Conservation (phyloP, 2,888 invertebrate genomes). For the Drosophila mimica region DNA sequence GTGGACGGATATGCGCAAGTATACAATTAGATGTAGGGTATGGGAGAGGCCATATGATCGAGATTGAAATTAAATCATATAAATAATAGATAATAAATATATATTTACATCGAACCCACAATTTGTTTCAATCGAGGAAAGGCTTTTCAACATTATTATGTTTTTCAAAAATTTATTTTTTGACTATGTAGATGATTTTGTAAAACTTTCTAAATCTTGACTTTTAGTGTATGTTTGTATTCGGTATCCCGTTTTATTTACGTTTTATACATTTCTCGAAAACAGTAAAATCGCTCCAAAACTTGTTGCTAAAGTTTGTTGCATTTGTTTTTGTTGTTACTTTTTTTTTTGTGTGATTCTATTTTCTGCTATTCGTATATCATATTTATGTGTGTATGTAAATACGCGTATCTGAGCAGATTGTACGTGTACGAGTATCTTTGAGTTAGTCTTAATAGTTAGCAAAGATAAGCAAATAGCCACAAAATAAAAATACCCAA, state of each 20-base stretch:
- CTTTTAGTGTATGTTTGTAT: slow-evolving; percentile 42
- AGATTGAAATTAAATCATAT: neutral
- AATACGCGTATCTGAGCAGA: slow-evolving; percentile 36
- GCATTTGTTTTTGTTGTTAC: slow-evolving; percentile 31
- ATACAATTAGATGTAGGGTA: slow-evolving; percentile 56
- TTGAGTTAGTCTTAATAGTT: slow-evolving; percentile 50
- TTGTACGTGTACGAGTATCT: slow-evolving; percentile 59
- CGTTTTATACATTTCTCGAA: slow-evolving; percentile 73
- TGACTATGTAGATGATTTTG: slow-evolving; percentile 53
- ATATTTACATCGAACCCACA: slow-evolving; percentile 47
- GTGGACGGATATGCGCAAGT: slow-evolving; percentile 77
- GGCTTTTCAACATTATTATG: slow-evolving; percentile 7
- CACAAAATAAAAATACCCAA: neutral
- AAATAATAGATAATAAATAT: slow-evolving; percentile 9
- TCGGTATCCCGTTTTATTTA: slow-evolving; percentile 32
- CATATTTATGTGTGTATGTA: slow-evolving; percentile 24
- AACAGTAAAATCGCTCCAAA: slow-evolving; percentile 83
- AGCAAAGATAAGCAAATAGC: slow-evolving; percentile 4
- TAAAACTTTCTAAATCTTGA: slow-evolving; percentile 75
- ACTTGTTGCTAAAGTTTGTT: slow-evolving; percentile 75
- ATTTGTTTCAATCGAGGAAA: slow-evolving; percentile 20
- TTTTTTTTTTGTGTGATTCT: slow-evolving; percentile 1
- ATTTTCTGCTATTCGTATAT: slow-evolving; percentile 24
- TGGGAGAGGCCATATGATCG: slow-evolving; percentile 20
- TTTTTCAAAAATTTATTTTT: slow-evolving; percentile 13